These are phyloP conservation scores for Drosophila tropicalis DNA, from an alignment of 1,140 invertebrate genomes.

Conservation along the genomic window DNA sequence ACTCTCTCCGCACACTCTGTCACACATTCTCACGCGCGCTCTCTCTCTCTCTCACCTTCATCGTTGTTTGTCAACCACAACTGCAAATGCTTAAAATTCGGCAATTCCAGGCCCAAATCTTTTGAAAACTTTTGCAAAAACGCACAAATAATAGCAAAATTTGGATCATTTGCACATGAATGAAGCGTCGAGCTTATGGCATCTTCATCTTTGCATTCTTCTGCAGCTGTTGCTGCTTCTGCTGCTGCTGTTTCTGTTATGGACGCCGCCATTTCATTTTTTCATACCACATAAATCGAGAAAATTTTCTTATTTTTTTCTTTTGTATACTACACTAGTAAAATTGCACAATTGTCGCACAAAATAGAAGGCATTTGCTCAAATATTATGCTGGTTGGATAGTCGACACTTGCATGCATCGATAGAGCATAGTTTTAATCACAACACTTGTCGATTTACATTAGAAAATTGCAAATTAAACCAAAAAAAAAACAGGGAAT, in stretches of 20 bases:
- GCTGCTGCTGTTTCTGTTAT: slow-evolving; percentile 56
- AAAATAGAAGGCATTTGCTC: slow-evolving; percentile 54
- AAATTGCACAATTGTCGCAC: slow-evolving; percentile 42
- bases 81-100: slow-evolving; percentile 92
- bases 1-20: slow-evolving; percentile 24
- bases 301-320: slow-evolving; percentile 65
- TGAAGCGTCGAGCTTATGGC: slow-evolving; percentile 64
- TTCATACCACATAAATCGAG: slow-evolving; percentile 61
- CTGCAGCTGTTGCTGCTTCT: slow-evolving; percentile 47
- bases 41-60: slow-evolving; percentile 87
- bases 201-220: slow-evolving; percentile 76
- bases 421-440: slow-evolving; percentile 49
- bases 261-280: slow-evolving; percentile 80
- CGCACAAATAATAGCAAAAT: slow-evolving; percentile 97
- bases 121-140: slow-evolving; percentile 95
- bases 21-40: slow-evolving; percentile 1
- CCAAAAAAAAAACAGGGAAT: slow-evolving; percentile 30
- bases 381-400: slow-evolving; percentile 22
- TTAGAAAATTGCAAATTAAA: slow-evolving; percentile 37
- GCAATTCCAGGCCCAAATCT: slow-evolving; percentile 89
- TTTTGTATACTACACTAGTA: slow-evolving; percentile 57
- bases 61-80: slow-evolving; percentile 94
- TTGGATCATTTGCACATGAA: slow-evolving; percentile 95
- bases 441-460: slow-evolving; percentile 29
- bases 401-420: slow-evolving; percentile 31